phyloP scores from a whole-genome alignment of 2,888 invertebrate species.

The Sinopyrophorus schimmeli region DNA sequence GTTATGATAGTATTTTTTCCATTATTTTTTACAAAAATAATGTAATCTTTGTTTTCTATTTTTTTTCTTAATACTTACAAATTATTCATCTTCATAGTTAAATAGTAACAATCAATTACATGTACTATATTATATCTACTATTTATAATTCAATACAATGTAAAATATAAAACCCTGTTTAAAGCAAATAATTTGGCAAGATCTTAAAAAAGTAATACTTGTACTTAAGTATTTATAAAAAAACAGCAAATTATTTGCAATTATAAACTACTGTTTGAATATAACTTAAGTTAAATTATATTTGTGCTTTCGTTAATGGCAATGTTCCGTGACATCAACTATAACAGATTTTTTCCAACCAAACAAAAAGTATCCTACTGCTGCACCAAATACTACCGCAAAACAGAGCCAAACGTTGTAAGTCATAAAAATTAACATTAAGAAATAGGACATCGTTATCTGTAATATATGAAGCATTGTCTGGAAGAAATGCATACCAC shows the following conservation, averaged over 20 bases:
- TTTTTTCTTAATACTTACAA: slow-evolving; percentile 4
- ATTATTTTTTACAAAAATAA: slow-evolving; percentile 11
- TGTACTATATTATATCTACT: too few species aligned
- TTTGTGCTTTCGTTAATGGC: slow-evolving; percentile 61
- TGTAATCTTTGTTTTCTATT: too few species aligned
- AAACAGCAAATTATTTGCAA: background rate
- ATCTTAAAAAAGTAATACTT: slow-evolving; percentile 6
- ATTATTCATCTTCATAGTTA: too few species aligned
- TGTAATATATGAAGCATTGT: slow-evolving; percentile 87
- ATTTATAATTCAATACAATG: too few species aligned
- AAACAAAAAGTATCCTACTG: slow-evolving; percentile 90
- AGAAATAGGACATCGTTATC: slow-evolving; percentile 87
- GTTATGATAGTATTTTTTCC: too few species aligned
- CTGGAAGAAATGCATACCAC: slow-evolving; percentile 81
- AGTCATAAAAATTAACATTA: slow-evolving; percentile 97
- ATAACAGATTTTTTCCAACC: slow-evolving; percentile 95
- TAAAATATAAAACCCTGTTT: slow-evolving; percentile 6
- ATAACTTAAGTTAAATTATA: too few species aligned
- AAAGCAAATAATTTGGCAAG: slow-evolving; percentile 7
- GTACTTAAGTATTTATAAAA: background rate
- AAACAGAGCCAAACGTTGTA: slow-evolving; percentile 93
- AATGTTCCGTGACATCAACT: slow-evolving; percentile 94
- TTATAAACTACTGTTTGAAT: background rate
- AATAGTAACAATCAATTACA: too few species aligned
- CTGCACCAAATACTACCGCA: slow-evolving; percentile 86